Evolutionary conservation across 2,888 invertebrate genomes (phyloP).

Genomic region (Brachypterus glaber): DNA sequence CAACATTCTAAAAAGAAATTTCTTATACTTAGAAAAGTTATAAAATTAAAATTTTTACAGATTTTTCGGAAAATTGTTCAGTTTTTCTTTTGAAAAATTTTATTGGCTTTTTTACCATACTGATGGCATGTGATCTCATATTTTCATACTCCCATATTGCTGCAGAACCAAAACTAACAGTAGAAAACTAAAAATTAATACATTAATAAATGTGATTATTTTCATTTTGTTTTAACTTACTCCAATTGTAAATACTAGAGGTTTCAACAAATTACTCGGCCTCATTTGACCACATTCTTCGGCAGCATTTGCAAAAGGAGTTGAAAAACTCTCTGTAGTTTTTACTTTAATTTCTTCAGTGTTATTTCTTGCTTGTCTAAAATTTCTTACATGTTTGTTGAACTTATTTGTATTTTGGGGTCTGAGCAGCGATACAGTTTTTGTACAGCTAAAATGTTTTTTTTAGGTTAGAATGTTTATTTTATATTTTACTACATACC

Average conservation of each 20-base stretch:
- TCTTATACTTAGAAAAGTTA: conserved; percentile 2
- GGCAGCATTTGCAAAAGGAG: conserved; percentile 40
- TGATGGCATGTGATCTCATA: conserved; percentile 47
- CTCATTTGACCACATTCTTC: conserved; percentile 42
- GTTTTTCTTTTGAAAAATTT: conserved; percentile 42
- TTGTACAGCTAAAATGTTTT: conserved; percentile 15
- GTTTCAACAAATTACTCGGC: conserved; percentile 47
- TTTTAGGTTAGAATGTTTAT: conserved; percentile 2
- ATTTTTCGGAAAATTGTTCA: conserved; percentile 20
- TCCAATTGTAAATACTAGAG: conserved; percentile 54
- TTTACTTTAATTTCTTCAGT: conserved; percentile 21
- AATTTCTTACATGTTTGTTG: conserved; percentile 20
- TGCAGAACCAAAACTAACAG: conserved; percentile 62
- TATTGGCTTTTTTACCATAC: conserved; percentile 45
- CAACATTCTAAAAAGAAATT: conserved; percentile 31
- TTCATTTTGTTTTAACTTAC: conserved; percentile 42
- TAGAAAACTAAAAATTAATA: conserved; percentile 34
- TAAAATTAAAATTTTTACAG: conserved; percentile 17
- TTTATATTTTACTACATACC: conserved; percentile 23
- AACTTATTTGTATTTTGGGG: conserved; percentile 9
- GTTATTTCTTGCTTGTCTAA: conserved; percentile 23
- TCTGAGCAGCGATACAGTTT: conserved; percentile 14
- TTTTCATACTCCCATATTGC: conserved; percentile 85
- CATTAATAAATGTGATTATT: conserved; percentile 6
- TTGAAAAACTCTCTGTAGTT: conserved; percentile 32